Evolutionary conservation across 2,113 vertebrate genomes (phyloP), one percentile per base, ranked within the genome.

Genomic region (Blennius ocellaris): DNA sequence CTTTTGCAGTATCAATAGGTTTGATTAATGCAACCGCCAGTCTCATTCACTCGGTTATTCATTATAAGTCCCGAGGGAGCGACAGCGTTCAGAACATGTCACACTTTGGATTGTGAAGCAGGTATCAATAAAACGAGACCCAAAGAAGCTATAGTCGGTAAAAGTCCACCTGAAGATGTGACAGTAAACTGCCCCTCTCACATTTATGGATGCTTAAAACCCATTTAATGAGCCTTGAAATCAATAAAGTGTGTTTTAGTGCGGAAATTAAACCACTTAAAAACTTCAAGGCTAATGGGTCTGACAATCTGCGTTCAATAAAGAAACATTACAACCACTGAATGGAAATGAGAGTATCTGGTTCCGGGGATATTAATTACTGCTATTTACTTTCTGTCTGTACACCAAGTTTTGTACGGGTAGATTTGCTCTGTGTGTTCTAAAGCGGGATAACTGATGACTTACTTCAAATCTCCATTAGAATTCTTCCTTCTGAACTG

Each of bases 161-260:
- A 80, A 57, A 70, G 64, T 66, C 48, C 9, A 49, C 37, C 7
- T 1, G 14, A 43, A 57, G 47, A 71, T 44, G 41, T 39, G 72
- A 57, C 14, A 8, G 69, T 70, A 45, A 56, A 57, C 15, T 36
- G 61, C 60, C 6, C n/a, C 37, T 40, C 47, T 17, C 51, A 62
- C 39, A 60, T 65, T 65, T 58, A 49, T 3, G 6, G 54, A 53
- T 40, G n/a, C 58, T 79, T 75, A 70, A 76, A 69, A 66, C 38
- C 38, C 21, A 67, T 79, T 65, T 69, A 82, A 80, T 78, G 76
- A 70, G 59, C 37, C 66, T 55, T 63, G 38, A 57, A 78, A 84
- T 83, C 76, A 81, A 76, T 78, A 62, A 68, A 64, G 40, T 70
- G 67, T 63, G 45, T 47, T 81, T 79, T 50, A 70, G 72, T 69